These are phyloP conservation scores for Geotrypetes seraphini DNA, from an alignment of 2,797 vertebrate species.

Conservation along the genomic window DNA sequence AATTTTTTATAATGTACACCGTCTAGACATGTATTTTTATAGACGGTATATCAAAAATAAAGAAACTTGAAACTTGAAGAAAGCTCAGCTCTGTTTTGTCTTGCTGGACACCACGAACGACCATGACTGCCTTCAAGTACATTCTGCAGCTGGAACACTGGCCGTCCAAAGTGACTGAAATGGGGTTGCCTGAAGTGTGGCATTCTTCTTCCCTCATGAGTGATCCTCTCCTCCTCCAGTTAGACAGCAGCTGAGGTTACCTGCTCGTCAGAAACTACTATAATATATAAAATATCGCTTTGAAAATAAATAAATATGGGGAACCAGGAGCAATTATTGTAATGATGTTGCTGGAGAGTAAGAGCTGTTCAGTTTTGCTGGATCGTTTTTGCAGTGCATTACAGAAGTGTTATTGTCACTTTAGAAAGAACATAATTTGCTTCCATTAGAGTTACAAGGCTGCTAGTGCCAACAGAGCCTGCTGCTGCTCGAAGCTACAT, in stretches of 20 bases:
- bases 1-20: too few relatives aligned
- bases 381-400: conserved; percentile 31
- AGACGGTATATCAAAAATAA: too few relatives aligned
- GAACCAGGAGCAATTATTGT: conserved; percentile 33
- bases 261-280: conserved; percentile 9
- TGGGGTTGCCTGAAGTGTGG: too few relatives aligned
- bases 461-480: conserved; percentile 2
- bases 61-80: too few relatives aligned
- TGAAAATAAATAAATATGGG: conserved; percentile 10
- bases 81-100: too few relatives aligned
- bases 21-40: too few relatives aligned
- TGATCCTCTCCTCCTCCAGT: conserved; percentile 9
- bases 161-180: too few relatives aligned
- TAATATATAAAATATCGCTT: conserved; percentile 21
- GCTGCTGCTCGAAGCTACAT: conserved; percentile 7
- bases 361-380: conserved; percentile 34
- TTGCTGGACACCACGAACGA: too few relatives aligned
- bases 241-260: conserved; percentile 21
- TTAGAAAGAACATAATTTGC: conserved; percentile 36
- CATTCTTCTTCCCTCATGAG: too few relatives aligned
- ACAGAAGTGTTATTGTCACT: conserved; percentile 21
- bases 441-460: conserved; percentile 26
- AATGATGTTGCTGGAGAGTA: conserved; percentile 27
- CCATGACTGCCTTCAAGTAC: too few relatives aligned
- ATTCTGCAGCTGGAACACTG: too few relatives aligned